Conservation (phyloP, 2,113 vertebrate genomes). For the Cavia porcellus region DNA sequence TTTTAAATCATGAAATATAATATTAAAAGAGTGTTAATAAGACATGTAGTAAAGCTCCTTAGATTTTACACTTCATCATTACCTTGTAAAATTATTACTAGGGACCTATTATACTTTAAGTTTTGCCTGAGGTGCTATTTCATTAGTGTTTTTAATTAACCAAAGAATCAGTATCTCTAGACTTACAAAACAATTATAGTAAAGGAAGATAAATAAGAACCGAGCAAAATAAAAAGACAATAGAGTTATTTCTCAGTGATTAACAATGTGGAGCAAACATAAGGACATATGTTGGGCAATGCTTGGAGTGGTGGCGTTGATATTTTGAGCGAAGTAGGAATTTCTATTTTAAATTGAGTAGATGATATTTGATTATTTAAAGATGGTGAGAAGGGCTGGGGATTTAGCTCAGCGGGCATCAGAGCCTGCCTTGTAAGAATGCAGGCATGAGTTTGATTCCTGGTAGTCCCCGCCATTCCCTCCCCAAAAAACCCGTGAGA, state of each 20-base stretch:
- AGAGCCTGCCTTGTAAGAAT: no score
- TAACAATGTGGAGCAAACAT: neutral
- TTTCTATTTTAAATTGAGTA: neutral
- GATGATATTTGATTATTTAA: neutral
- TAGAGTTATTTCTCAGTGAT: neutral
- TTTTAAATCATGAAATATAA: neutral
- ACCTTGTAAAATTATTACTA: constrained; percentile 23
- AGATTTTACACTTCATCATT: neutral
- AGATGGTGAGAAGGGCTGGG: neutral
- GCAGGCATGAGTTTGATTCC: no score
- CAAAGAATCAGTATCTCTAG: neutral
- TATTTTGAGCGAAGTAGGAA: neutral
- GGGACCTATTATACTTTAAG: neutral
- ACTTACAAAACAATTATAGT: neutral
- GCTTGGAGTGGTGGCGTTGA: neutral
- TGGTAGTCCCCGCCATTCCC: no score
- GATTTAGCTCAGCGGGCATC: no score
- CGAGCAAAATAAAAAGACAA: neutral
- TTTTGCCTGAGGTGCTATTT: neutral
- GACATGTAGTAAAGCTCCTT: neutral
- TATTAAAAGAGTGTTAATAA: neutral
- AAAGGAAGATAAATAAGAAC: neutral
- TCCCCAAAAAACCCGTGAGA: neutral
- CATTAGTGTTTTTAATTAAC: neutral
- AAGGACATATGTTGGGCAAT: neutral